Conservation (phyloP, 2,888 invertebrate species). For the Arge pagana region DNA sequence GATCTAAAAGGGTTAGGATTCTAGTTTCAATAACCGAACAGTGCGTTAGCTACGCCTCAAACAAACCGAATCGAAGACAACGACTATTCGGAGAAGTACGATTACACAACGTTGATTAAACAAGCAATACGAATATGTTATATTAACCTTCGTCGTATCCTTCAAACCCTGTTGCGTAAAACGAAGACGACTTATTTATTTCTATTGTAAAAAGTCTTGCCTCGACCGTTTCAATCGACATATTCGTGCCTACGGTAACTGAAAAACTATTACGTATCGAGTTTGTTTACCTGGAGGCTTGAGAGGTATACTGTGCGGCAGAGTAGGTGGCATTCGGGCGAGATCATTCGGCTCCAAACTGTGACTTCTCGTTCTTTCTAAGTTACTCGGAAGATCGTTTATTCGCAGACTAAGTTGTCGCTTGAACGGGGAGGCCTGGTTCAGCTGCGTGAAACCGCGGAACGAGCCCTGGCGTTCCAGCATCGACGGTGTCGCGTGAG, state of each 20-base stretch:
- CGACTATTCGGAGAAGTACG: no score
- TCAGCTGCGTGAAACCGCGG: slow-evolving; percentile 83
- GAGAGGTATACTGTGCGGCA: slow-evolving; percentile 53
- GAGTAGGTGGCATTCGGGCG: slow-evolving; percentile 51
- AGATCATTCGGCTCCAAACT: slow-evolving; percentile 59
- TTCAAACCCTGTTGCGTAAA: slow-evolving; percentile 49
- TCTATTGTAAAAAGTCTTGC: background rate
- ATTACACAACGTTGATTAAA: slow-evolving; percentile 10
- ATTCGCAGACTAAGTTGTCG: slow-evolving; percentile 93
- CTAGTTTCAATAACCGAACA: no score
- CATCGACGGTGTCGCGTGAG: slow-evolving; percentile 93
- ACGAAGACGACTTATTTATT: slow-evolving; percentile 35
- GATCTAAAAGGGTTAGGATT: no score
- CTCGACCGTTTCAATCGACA: background rate
- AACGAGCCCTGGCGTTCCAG: slow-evolving; percentile 95
- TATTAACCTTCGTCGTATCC: slow-evolving; percentile 58
- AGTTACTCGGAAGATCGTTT: slow-evolving; percentile 92
- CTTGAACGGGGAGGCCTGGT: slow-evolving; percentile 90
- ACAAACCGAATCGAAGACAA: no score
- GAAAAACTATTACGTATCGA: background rate
- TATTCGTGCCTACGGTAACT: background rate
- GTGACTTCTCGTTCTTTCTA: slow-evolving; percentile 72
- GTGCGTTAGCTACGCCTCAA: no score
- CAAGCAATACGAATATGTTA: slow-evolving; percentile 5
- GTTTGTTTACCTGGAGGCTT: slow-evolving; percentile 57